Evolutionary conservation across 2,113 vertebrate species (phyloP).

Genomic region (Cyanoderma ruficeps): DNA sequence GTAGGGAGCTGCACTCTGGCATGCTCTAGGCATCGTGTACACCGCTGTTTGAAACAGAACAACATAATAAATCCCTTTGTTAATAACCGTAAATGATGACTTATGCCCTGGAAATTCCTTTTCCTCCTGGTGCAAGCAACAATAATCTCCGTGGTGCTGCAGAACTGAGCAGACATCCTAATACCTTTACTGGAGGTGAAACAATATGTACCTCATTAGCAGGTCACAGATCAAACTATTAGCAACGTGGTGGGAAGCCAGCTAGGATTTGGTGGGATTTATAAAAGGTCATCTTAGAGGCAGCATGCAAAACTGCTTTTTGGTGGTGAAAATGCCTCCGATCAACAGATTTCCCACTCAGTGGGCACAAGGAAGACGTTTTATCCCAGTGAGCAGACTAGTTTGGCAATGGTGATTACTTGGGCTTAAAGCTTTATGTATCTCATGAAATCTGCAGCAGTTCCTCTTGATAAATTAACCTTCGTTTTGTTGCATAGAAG

Average conservation of each 20-base stretch:
- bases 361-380: neutral
- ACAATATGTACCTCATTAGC: conserved; percentile 31
- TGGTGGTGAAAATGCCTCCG: neutral
- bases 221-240: conserved; percentile 57
- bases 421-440: neutral
- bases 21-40: neutral
- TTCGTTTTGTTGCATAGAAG: neutral
- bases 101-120: conserved; percentile 64
- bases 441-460: neutral
- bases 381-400: neutral
- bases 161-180: neutral
- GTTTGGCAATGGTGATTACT: neutral
- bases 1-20: conserved; percentile 16
- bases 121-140: conserved; percentile 27
- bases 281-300: neutral
- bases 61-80: conserved; percentile 57
- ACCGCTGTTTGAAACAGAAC: neutral
- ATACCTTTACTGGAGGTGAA: conserved; percentile 47
- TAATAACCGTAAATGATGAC: conserved; percentile 66
- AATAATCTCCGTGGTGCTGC: neutral
- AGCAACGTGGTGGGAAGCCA: neutral
- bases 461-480: neutral
- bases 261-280: conserved; percentile 60
- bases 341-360: neutral
- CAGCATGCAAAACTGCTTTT: neutral